Conservation (phyloP, 2,797 vertebrate genomes). For the Lutjanus argentimaculatus region DNA sequence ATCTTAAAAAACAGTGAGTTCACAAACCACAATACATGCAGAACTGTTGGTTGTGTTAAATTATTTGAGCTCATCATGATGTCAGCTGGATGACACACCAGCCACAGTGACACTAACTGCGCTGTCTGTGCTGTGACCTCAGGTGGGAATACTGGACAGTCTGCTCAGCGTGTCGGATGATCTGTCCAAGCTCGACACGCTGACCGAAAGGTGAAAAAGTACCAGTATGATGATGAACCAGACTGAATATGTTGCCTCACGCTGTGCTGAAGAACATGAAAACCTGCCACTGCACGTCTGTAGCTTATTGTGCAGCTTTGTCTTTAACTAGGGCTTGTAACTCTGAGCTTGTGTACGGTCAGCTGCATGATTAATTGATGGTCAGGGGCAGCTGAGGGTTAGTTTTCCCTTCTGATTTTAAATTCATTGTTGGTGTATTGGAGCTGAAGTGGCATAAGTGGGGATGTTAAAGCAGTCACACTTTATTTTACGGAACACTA, state of each 20-base stretch:
- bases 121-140: conserved; percentile 43
- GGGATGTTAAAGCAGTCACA: background rate
- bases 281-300: background rate
- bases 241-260: background rate
- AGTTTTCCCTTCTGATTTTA: conserved; percentile 70
- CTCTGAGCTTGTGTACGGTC: conserved; percentile 46
- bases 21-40: background rate
- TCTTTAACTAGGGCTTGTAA: conserved; percentile 53
- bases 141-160: conserved; percentile 96
- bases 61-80: background rate
- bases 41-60: background rate
- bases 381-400: conserved; percentile 52
- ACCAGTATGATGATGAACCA: background rate
- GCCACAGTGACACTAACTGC: conserved; percentile 26
- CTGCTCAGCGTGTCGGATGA: conserved; percentile 94
- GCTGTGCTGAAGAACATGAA: background rate
- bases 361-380: conserved; percentile 75
- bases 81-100: background rate
- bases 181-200: conserved; percentile 91
- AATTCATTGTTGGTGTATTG: conserved; percentile 60
- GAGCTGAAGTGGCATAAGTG: conserved; percentile 12
- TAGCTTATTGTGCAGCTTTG: conserved; percentile 34
- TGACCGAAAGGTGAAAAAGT: conserved; percentile 90
- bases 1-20: background rate
- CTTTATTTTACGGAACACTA: too few relatives aligned